Base-by-base conservation (phyloP, 2,797 vertebrate species). In the Gobio occitaniae region DNA sequence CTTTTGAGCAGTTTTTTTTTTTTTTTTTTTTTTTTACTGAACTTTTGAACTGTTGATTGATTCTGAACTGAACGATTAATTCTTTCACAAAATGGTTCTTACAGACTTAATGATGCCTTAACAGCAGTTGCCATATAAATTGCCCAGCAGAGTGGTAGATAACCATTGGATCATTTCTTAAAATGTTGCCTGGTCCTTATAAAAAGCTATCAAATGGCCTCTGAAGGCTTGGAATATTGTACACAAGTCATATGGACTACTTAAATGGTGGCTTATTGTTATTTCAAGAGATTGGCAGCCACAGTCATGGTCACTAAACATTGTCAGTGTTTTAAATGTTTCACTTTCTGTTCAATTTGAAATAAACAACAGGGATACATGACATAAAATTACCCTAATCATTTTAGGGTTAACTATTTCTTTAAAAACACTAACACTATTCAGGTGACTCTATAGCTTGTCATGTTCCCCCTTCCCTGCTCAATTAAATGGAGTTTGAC, bases 401-500 rank as follows among this genome's bases (percentile, higher is more conserved):
- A 9, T 44, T 44, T 44, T 44, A 44, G 9, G 17, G 36, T 68
- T 3, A 16, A 19, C 65, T 68, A 68, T 38, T 10, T 2, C 32
- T 68, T 38, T 68, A 44, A 38, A 15, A 68, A 68, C 15, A 36
- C 17, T 36, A 66, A 11, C 29, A 38, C 52, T 12, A 38, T 32
- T 48, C 54, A 36, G 8, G 7, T 13, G 41, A 4, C 66, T 82
- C 38, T 82, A 74, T 79, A 47, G 59, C 41, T 32, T 16, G 38
- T 38, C 79, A 61, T 78, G 71, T 78, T n/a, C 52, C 41, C 74
- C 19, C 78, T 68, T 84, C 83, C 86, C 44, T 78, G 52, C 87
- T 59, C 48, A 84, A 90, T 87, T 92, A 91, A 93, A 93, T 90
- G 86, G 86, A 88, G 75, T 87, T 88, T 90, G 88, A 90, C 90